phyloP scores from a whole-genome alignment of 2,888 invertebrate genomes.

The Lingula anatina region DNA sequence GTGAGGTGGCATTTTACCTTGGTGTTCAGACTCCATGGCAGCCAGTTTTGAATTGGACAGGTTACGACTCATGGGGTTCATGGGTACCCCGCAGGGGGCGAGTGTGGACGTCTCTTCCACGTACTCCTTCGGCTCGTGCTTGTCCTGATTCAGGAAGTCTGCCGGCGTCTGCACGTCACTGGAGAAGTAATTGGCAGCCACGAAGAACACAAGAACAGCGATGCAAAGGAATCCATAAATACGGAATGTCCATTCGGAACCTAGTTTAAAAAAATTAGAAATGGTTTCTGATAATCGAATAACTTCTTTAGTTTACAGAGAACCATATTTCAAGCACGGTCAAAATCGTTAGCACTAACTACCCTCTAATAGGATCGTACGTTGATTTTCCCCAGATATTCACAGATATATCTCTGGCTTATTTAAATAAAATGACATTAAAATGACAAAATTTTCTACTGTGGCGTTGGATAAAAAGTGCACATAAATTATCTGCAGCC shows the following conservation, averaged over 20 bases:
- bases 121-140: slow-evolving; percentile 23
- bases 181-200: slow-evolving; percentile 75
- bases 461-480: too few species aligned
- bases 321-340: too few species aligned
- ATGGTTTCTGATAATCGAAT: too few species aligned
- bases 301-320: too few species aligned
- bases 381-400: not conserved
- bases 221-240: slow-evolving; percentile 83
- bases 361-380: too few species aligned
- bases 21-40: slow-evolving; percentile 6
- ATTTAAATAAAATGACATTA: too few species aligned
- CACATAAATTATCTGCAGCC: too few species aligned
- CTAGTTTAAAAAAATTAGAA: slow-evolving; percentile 52
- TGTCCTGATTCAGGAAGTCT: slow-evolving; percentile 7
- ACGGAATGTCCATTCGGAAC: slow-evolving; percentile 83
- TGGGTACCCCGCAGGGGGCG: slow-evolving; percentile 50
- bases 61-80: slow-evolving; percentile 38
- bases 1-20: not conserved
- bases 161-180: slow-evolving; percentile 6
- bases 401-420: too few species aligned
- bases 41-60: slow-evolving; percentile 35
- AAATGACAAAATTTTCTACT: too few species aligned
- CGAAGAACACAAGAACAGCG: slow-evolving; percentile 75
- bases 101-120: slow-evolving; percentile 38
- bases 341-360: too few species aligned